These are phyloP conservation scores for Rousettus leschenaultii DNA, from an alignment of 2,113 vertebrate genomes.

Conservation along the genomic window DNA sequence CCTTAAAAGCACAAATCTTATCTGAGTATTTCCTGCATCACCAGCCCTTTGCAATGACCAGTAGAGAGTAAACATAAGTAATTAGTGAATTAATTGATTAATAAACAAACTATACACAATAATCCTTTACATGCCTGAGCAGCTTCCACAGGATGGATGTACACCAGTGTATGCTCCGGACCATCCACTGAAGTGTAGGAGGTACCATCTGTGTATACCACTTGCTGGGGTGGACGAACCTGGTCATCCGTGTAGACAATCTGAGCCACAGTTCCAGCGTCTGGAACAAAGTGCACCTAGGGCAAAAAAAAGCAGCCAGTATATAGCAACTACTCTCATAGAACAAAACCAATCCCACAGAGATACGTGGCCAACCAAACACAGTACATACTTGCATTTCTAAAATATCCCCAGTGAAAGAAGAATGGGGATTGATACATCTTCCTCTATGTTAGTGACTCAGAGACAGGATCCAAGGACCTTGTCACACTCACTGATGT, in stretches of 20 bases:
- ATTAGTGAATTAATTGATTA: neutral
- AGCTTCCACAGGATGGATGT: conserved; percentile 97
- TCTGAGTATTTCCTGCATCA: neutral
- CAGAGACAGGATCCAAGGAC: neutral
- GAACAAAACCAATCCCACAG: neutral
- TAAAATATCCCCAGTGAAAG: neutral
- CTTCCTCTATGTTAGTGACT: neutral
- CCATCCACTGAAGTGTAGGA: conserved; percentile 97
- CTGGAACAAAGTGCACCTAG: conserved; percentile 95
- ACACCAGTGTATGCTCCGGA: conserved; percentile 96
- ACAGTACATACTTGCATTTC: neutral
- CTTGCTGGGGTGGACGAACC: conserved; percentile 90
- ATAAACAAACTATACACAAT: neutral
- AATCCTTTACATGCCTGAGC: conserved; percentile 86
- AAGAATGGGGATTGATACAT: neutral
- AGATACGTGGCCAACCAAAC: accelerated
- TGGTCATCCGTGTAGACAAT: conserved; percentile 96
- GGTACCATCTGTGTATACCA: conserved; percentile 94
- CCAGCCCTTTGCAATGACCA: neutral
- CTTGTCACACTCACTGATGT: neutral
- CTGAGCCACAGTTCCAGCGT: conserved; percentile 92
- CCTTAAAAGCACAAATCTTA: neutral
- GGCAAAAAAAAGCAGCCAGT: neutral
- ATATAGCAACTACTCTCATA: neutral
- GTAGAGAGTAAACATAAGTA: neutral